phyloP scores from a whole-genome alignment of 1,140 invertebrate genomes.

The Popillia japonica region DNA sequence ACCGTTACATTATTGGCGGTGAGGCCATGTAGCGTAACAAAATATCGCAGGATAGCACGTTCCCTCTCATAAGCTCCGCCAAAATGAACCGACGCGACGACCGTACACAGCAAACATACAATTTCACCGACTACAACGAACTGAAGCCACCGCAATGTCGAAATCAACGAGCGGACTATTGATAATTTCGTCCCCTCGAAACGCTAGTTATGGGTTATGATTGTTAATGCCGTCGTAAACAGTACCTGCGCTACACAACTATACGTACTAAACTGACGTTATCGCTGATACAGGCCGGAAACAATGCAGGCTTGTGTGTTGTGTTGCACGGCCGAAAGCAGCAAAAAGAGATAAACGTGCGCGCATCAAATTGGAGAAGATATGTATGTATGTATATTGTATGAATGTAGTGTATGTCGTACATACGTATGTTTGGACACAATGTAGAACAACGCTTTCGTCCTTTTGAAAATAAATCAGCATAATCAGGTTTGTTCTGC shows the following conservation, averaged over 20 bases:
- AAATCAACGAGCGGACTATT: conserved; percentile 14
- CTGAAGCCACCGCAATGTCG: not conserved
- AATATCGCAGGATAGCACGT: not conserved
- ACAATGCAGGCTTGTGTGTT: not conserved
- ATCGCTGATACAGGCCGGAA: not conserved
- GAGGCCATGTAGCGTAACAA: no score
- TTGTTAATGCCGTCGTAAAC: conserved; percentile 29
- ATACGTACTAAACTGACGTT: not conserved
- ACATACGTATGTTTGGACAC: not conserved
- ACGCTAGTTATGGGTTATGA: conserved; percentile 26
- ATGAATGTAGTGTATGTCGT: not conserved
- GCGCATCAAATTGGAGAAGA: conserved; percentile 11
- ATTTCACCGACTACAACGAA: not conserved
- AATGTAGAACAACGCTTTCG: not conserved
- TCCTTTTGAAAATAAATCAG: conserved; percentile 14
- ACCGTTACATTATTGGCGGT: no score
- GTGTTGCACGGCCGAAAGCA: not conserved
- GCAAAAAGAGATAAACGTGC: not conserved
- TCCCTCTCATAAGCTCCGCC: not conserved
- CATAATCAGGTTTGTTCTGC: not conserved
- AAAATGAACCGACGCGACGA: not conserved
- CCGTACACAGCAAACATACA: not conserved
- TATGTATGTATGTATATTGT: not conserved
- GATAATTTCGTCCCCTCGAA: conserved; percentile 11
- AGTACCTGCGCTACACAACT: conserved; percentile 14